Conservation (phyloP, 1,140 invertebrate species). For the Steinernema feltiae region DNA sequence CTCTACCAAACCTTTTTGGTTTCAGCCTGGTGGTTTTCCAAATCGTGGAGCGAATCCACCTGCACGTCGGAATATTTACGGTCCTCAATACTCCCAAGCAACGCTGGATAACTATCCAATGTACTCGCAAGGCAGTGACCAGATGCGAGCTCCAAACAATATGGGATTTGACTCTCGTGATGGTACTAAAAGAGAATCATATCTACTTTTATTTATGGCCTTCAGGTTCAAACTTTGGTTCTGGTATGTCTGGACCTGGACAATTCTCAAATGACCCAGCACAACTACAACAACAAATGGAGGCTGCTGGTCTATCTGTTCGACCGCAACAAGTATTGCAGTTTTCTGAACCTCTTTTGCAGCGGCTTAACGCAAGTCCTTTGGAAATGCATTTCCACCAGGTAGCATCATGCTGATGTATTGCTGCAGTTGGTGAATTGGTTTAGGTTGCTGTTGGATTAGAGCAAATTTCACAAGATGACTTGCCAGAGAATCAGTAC, state of each 20-base stretch:
- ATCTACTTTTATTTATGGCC: no score
- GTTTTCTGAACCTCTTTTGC: background rate
- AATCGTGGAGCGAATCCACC: background rate
- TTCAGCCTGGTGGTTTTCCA: background rate
- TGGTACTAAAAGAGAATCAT: no score
- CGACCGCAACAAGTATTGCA: background rate
- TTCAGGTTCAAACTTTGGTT: background rate
- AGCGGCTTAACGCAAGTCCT: background rate
- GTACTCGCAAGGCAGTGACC: background rate
- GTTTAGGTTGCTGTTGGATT: background rate
- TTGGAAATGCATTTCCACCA: background rate
- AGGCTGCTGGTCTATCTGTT: background rate
- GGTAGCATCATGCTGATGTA: background rate
- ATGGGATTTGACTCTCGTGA: background rate
- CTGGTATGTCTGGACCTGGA: background rate
- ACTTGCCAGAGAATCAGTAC: background rate
- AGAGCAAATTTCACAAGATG: background rate
- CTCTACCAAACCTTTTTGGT: background rate
- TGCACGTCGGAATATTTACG: slow-evolving; percentile 1
- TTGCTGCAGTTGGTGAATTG: background rate
- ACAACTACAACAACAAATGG: background rate
- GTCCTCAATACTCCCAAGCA: background rate
- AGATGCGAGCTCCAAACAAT: background rate
- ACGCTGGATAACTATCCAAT: background rate
- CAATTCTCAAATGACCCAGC: background rate